Base-by-base conservation (phyloP, 2,797 vertebrate genomes). In the Phataginus tricuspis region DNA sequence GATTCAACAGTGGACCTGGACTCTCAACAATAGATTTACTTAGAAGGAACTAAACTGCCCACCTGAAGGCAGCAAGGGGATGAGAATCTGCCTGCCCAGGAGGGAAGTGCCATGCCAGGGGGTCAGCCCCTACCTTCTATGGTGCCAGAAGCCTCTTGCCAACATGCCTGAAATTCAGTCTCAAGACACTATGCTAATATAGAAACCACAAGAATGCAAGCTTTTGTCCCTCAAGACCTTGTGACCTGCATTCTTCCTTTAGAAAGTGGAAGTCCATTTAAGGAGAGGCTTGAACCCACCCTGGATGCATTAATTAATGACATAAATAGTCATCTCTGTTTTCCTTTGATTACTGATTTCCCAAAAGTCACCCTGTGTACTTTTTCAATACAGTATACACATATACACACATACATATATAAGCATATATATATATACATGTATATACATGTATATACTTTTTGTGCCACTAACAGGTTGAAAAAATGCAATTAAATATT, bases 401-500 rank as follows among this genome's bases (percentile, higher is more conserved):
- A 11, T 45, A 45, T 45, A 45, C 45, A 45, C 12, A 45, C 45
- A 12, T 61, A 87, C 51, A 45, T 91, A 59, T 64, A 12, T 27
- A 5, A 37, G 19, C 37, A 1, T 9, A 51, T 79, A 59, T 66
- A 59, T 66, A 31, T 5, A 29, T 45, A 55, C 49, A 23, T 53
- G 34, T 37, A 68, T 18, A 75, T 42, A 77, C 55, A 82, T 31
- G 16, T 39, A n/a, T 63, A 45, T 45, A 31, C 42, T 29, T 87
- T 68, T 42, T 63, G 61, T 55, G 29, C 45, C 25, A 61, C 31
- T 83, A 80, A 95, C 71, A 96, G 64, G 93, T 53, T 15, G 74
- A 95, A 96, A 90, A 31, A 77, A 96, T 71, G 31, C 42, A 95
- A 49, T 57, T 34, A 78, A 82, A 25, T 79, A 90, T 87, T 95